Evolutionary conservation across 2,888 invertebrate species (phyloP).

Genomic region (Drosophila differens): DNA sequence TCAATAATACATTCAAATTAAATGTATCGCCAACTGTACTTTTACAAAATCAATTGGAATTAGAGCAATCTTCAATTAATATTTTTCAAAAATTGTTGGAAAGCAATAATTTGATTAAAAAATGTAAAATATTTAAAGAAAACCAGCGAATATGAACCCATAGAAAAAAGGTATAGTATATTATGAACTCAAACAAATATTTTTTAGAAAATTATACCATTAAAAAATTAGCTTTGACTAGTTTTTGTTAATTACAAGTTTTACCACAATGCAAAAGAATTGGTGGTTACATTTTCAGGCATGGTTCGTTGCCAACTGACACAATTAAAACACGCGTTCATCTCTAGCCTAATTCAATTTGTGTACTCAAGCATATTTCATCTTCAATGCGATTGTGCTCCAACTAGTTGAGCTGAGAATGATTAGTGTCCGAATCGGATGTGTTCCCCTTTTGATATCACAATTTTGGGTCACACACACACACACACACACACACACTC

Average conservation of each 20-base stretch:
- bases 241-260: neutral
- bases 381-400: neutral
- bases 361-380: neutral
- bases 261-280: neutral
- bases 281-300: neutral
- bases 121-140: neutral
- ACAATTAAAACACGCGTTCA: neutral
- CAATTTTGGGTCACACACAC: neutral
- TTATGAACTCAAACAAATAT: neutral
- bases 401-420: constrained; percentile 5
- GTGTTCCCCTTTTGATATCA: neutral
- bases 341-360: constrained; percentile 1
- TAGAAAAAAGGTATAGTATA: neutral
- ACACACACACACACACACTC: neutral
- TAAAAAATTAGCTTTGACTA: neutral
- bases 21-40: neutral
- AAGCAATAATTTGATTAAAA: no score
- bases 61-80: neutral
- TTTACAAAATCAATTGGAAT: neutral
- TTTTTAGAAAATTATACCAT: neutral
- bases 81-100: neutral
- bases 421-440: constrained; percentile 1
- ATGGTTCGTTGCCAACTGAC: neutral
- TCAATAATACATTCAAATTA: neutral
- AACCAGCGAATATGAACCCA: neutral